phyloP scores from a whole-genome alignment of 2,888 invertebrate genomes.

The Limenitis camilla region DNA sequence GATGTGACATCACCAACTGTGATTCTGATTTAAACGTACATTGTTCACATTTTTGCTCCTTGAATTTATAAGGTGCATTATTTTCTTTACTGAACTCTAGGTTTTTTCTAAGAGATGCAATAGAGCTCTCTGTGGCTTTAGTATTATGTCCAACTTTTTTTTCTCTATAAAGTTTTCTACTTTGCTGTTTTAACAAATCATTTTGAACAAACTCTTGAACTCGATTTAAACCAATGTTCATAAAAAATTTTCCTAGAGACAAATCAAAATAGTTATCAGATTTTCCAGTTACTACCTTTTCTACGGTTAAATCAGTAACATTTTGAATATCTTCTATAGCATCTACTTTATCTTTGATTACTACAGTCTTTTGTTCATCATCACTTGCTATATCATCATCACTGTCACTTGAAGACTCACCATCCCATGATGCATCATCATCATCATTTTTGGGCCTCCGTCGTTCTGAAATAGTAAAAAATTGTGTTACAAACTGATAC shows the following conservation, averaged over 20 bases:
- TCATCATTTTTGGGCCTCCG: conserved; percentile 51
- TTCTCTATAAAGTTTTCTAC: conserved; percentile 85
- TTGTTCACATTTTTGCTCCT: conserved; percentile 87
- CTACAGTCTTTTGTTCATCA: conserved; percentile 55
- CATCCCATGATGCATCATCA: conserved; percentile 76
- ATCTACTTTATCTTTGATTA: conserved; percentile 73
- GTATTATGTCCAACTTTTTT: conserved; percentile 76
- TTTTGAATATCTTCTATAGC: conserved; percentile 67
- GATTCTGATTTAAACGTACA: conserved; percentile 94
- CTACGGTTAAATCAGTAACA: conserved; percentile 48
- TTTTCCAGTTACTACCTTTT: conserved; percentile 55
- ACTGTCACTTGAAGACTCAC: conserved; percentile 66
- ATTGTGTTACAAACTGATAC: too few species aligned
- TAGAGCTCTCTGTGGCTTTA: conserved; percentile 82
- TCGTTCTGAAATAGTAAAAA: conserved; percentile 35
- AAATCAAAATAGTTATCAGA: conserved; percentile 86
- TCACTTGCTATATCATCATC: conserved; percentile 63
- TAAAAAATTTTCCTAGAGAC: conserved; percentile 91
- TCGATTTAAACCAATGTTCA: conserved; percentile 91
- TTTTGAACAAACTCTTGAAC: conserved; percentile 95
- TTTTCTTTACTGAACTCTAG: conserved; percentile 90
- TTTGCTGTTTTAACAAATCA: conserved; percentile 91
- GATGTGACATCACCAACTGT: conserved; percentile 85
- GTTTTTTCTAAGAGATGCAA: conserved; percentile 87
- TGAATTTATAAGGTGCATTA: conserved; percentile 85